Base-by-base conservation (phyloP, 2,797 vertebrate genomes). In the Lepus townsendii region DNA sequence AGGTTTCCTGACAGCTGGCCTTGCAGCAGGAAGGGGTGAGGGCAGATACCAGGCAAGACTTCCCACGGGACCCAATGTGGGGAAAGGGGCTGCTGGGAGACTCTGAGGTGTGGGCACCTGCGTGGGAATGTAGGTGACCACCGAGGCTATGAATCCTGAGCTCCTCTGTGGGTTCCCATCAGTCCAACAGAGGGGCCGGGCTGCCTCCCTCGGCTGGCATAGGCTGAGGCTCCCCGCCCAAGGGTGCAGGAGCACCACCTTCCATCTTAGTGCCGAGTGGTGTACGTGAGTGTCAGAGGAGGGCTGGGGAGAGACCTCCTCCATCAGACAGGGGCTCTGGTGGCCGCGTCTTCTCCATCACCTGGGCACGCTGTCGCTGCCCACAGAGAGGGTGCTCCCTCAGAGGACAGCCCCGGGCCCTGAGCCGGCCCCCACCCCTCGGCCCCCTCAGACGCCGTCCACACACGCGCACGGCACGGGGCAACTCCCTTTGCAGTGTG, bases 401-500 rank as follows among this genome's bases (percentile, higher is more conserved):
- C 7, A 66, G 73, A 60, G 24, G 38, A 52, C 42, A 57, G 8
- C 8, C 69, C 30, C 2, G 4, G 68, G n/a, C 32, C 50, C 65
- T 0, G 10, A 88, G 87, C 50, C 20, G 11, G 10, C 32, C 38
- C 19, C 24, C 57, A 42, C 17, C 38, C 73, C 54, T 12, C 71
- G 38, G 16, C 32, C 63, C 87, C 57, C 83, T 35, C 0, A 54
- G 47, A 50, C 72, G 65, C 26, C 2, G 62, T 66, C 73, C 9
- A 14, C 20, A 11, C n/a, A 42, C 69, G 75, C 32, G 7, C 0
- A 7, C 30, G 27, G 35, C 54, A 57, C 38, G 4, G 9, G 35
- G 35, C 92, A 26, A 68, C 82, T 90, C 85, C 88, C 91, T 85
- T 90, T 93, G 94, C 92, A 92, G 90, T 90, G 93, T 84, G 94